Evolutionary conservation across 2,797 vertebrate species (phyloP).

Genomic region (Girardinus metallicus): DNA sequence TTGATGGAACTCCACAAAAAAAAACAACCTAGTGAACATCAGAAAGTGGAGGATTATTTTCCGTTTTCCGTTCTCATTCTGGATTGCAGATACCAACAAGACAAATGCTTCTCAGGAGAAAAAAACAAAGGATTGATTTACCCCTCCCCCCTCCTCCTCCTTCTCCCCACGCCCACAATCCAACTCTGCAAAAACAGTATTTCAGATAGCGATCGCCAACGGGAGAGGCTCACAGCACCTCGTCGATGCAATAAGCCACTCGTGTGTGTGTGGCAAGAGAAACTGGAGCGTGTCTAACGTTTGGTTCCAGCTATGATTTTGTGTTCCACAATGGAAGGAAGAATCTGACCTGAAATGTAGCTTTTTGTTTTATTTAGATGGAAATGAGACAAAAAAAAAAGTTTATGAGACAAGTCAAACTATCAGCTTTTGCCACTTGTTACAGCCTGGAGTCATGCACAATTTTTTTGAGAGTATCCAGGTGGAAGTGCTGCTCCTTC

Average conservation of each 20-base stretch:
- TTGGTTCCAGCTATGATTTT: background rate
- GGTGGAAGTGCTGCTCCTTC: background rate
- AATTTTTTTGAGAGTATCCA: background rate
- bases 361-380: background rate
- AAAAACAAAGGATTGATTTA: slow-evolving; percentile 73
- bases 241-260: background rate
- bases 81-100: slow-evolving; percentile 27
- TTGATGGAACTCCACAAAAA: background rate
- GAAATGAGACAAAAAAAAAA: background rate
- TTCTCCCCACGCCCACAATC: slow-evolving; percentile 45
- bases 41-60: background rate
- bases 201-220: slow-evolving; percentile 32
- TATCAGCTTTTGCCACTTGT: background rate
- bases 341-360: background rate
- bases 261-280: background rate
- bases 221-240: background rate
- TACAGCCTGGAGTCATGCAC: background rate
- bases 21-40: background rate
- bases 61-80: background rate
- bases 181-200: slow-evolving; percentile 54
- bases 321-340: background rate
- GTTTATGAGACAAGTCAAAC: background rate
- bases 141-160: slow-evolving; percentile 30
- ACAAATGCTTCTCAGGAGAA: slow-evolving; percentile 41
- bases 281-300: background rate